phyloP scores from a whole-genome alignment of 2,888 invertebrate genomes.

The Esperia sulphurella region DNA sequence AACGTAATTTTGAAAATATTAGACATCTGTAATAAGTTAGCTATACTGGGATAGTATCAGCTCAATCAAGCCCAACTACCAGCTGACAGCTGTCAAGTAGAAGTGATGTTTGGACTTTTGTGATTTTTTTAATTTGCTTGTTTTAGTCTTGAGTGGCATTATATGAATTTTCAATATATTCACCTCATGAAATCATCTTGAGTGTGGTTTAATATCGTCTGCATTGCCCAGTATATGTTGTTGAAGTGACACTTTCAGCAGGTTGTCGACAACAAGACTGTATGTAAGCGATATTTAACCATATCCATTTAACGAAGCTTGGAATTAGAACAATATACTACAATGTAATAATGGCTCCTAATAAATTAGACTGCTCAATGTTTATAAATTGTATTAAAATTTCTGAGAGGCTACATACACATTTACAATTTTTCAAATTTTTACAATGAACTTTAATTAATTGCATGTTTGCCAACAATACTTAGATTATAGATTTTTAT shows the following conservation, averaged over 20 bases:
- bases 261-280: too few species aligned
- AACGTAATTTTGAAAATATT: too few species aligned
- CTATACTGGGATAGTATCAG: too few species aligned
- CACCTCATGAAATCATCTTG: too few species aligned
- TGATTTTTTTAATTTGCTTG: not conserved
- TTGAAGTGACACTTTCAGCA: too few species aligned
- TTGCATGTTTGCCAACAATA: not conserved
- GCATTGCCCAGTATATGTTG: too few species aligned
- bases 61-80: not conserved
- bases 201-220: not conserved
- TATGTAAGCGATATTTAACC: not conserved
- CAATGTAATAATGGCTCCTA: slow-evolving; percentile 32
- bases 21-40: too few species aligned
- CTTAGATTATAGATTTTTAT: not conserved
- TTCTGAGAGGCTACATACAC: slow-evolving; percentile 5
- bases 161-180: slow-evolving; percentile 1
- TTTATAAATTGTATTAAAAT: not conserved
- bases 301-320: slow-evolving; percentile 22
- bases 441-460: slow-evolving; percentile 14
- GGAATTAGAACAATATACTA: slow-evolving; percentile 25
- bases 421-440: slow-evolving; percentile 13
- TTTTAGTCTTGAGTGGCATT: slow-evolving; percentile 4
- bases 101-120: not conserved
- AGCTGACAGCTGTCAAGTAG: slow-evolving; percentile 2
- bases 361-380: slow-evolving; percentile 35